Base-by-base conservation (phyloP, 2,113 vertebrate species). In the Hippocampus zosterae region DNA sequence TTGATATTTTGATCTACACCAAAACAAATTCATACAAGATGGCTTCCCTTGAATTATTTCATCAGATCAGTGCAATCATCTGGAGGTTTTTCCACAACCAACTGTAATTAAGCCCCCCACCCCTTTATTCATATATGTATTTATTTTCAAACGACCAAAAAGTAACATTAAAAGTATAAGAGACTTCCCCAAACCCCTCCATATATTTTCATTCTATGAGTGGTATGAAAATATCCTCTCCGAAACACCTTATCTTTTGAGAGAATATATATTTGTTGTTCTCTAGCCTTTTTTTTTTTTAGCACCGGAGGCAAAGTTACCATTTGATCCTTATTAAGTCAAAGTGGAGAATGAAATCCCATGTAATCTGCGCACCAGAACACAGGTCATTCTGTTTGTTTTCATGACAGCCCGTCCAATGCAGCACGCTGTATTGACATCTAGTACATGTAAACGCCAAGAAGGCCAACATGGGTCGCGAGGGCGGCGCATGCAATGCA, bases 251-350 rank as follows among this genome's bases (percentile, higher is more conserved):
- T 70, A 77, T 15, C 40, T 65, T 61, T 76, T 72, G 74, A 67
- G 64, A 79, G 64, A 70, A 78, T 69, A 84, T 59, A 81, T 75
- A 69, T 81, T 72, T 75, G 74, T 80, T 85, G 74, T 72, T 78
- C 70, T 80, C 66, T 67, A 83, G 68, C 64, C 74, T 81, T 78
- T 85, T 19, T 53, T 10, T 53, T 52, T 52, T 86, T 84, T 78
- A 77, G 52, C 68, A 65, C 67, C 70, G 71, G 63, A 77, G 66
- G 75, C 80, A 65, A 65, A 73, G 69, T 55, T 63, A 41, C 33
- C 78, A 89, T 86, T 87, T 85, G 80, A 88, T 86, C 74, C 82
- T 82, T 85, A 91, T 87, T 86, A 83, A 86, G 88, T 90, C 82
- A 87, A 91, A 91, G 89, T 85, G 86, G 73, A 87, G 81, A 87